Conservation (phyloP, 2,797 vertebrate species). For the Pangasius macronema region DNA sequence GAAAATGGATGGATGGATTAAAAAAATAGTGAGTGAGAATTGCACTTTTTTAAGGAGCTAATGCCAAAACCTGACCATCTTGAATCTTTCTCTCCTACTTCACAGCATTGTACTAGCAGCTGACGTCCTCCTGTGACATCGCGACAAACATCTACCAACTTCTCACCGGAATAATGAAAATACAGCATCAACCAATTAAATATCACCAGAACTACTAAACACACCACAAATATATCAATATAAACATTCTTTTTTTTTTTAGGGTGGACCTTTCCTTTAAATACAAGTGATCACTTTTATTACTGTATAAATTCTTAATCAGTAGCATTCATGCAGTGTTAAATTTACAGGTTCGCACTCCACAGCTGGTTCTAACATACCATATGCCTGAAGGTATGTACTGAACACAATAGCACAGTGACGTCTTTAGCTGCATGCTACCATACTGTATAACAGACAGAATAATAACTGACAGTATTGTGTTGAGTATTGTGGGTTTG, state of each 20-base stretch:
- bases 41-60: not conserved
- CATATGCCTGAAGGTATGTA: not conserved
- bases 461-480: not conserved
- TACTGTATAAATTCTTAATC: not conserved
- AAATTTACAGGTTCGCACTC: not conserved
- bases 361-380: not conserved
- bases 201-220: not conserved
- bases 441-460: not conserved
- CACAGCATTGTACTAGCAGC: not conserved
- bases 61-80: not conserved
- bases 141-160: not conserved
- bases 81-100: not conserved
- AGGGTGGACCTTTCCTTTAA: not conserved
- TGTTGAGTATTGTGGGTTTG: not conserved
- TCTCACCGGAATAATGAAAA: not conserved
- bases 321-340: not conserved
- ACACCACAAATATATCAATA: not conserved
- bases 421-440: not conserved
- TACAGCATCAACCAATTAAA: not conserved
- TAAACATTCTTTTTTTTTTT: not conserved
- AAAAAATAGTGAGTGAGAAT: not conserved
- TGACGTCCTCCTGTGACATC: not conserved
- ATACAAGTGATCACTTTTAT: no score
- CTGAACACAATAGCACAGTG: not conserved
- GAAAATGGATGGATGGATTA: no score